Percentiles rank a stretch among this genome's conserved stretches.
These are phyloP conservation scores for Aulostomus chinensis DNA, from an alignment of 2,797 vertebrate genomes.

Conservation along the genomic window DNA sequence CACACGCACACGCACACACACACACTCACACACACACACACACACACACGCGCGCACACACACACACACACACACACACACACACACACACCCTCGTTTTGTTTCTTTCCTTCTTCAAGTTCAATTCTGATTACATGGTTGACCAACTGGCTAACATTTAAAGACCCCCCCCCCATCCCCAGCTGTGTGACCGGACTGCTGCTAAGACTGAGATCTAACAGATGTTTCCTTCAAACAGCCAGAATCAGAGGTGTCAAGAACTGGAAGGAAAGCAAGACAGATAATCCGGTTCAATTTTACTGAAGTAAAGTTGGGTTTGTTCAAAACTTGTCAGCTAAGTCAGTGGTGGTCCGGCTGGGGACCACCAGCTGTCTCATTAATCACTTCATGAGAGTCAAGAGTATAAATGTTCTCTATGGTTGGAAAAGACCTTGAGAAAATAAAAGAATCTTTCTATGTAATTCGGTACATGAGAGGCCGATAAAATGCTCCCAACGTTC, in stretches of 20 bases:
- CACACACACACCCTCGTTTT: constrained; percentile 16
- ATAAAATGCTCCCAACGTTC: too few relatives aligned
- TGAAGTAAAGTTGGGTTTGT: too few relatives aligned
- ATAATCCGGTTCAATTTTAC: too few relatives aligned
- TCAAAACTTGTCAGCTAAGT: too few relatives aligned
- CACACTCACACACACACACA: constrained; percentile 19
- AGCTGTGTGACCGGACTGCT: constrained; percentile 50
- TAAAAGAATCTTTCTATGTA: too few relatives aligned
- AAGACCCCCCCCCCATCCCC: constrained; percentile 36
- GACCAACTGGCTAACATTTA: constrained; percentile 54
- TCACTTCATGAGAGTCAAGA: too few relatives aligned
- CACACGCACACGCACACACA: constrained; percentile 6
- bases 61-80: constrained; percentile 35
- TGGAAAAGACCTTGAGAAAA: too few relatives aligned
- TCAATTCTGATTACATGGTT: constrained; percentile 57
- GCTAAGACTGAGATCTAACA: constrained; percentile 44
- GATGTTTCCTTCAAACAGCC: constrained; percentile 36
- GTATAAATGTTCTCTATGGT: too few relatives aligned
- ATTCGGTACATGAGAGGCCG: too few relatives aligned
- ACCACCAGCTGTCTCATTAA: too few relatives aligned
- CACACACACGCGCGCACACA: constrained; percentile 14
- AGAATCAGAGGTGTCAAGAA: neutral
- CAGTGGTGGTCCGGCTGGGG: too few relatives aligned
- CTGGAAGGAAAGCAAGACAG: neutral
- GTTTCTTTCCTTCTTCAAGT: constrained; percentile 60